These are phyloP conservation scores for Aphaenogaster floridana DNA, from an alignment of 1,140 invertebrate species.

Conservation along the genomic window DNA sequence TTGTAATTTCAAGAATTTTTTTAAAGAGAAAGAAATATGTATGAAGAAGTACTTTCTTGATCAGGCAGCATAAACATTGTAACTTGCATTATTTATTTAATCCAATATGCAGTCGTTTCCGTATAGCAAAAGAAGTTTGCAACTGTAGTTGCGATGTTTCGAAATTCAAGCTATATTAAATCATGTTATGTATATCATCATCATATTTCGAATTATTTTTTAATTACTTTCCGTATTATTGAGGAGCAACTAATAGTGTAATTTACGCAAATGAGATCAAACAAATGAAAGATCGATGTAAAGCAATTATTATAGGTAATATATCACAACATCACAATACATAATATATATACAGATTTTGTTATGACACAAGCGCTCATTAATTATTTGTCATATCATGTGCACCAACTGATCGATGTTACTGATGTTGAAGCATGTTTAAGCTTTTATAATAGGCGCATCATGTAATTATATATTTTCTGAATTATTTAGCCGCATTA, in stretches of 20 bases:
- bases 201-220: constrained; percentile 1
- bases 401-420: constrained; percentile 30
- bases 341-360: constrained; percentile 11
- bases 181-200: not conserved
- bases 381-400: constrained; percentile 34
- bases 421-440: constrained; percentile 31
- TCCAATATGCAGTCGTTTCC: constrained; percentile 10
- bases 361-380: constrained; percentile 30
- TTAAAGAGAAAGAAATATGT: constrained; percentile 27
- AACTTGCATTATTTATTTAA: constrained; percentile 29
- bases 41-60: constrained; percentile 24
- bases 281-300: constrained; percentile 17
- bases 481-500: constrained; percentile 24
- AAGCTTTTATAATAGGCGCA: not conserved
- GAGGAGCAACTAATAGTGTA: constrained; percentile 5
- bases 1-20: not conserved
- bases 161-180: not conserved
- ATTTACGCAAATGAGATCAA: constrained; percentile 14
- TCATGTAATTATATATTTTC: constrained; percentile 12
- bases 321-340: constrained; percentile 23
- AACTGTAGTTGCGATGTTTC: not conserved
- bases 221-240: constrained; percentile 5
- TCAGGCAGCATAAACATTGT: constrained; percentile 15
- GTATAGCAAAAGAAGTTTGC: not conserved
- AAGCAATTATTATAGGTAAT: constrained; percentile 33